These are phyloP conservation scores for Pteronotus mesoamericanus DNA, from an alignment of 2,797 vertebrate species.

Conservation along the genomic window DNA sequence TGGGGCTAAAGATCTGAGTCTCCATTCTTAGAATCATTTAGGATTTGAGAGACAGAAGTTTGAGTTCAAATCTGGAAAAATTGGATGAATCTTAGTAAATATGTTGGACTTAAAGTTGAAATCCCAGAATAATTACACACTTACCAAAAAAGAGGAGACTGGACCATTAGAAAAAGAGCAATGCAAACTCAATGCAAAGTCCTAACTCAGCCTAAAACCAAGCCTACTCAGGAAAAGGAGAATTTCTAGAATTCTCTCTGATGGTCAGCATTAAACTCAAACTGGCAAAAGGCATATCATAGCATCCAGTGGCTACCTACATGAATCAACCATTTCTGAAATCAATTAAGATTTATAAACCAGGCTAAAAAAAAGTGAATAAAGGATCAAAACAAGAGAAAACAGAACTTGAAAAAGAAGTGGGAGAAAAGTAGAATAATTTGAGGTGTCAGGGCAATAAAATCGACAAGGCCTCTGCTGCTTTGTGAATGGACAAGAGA, in stretches of 20 bases:
- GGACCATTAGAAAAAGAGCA: background rate
- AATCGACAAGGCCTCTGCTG: background rate
- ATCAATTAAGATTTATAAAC: background rate
- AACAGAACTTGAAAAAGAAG: background rate
- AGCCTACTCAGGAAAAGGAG: background rate
- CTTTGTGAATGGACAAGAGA: background rate
- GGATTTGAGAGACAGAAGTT: background rate
- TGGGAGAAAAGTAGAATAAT: background rate
- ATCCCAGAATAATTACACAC: background rate
- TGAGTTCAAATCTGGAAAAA: background rate
- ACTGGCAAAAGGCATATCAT: background rate
- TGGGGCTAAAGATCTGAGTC: background rate
- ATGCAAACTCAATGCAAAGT: background rate
- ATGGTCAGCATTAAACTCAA: background rate
- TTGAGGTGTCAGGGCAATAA: background rate
- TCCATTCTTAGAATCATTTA: background rate
- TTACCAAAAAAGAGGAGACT: background rate
- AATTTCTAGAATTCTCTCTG: rapidly evolving
- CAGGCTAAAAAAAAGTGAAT: background rate
- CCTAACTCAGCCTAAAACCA: background rate
- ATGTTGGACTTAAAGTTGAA: background rate
- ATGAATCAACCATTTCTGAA: background rate
- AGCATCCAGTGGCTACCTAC: background rate
- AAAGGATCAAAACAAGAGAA: background rate
- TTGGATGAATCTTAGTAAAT: background rate